Evolutionary conservation across 2,888 invertebrate species (phyloP).

Genomic region (Lasioglossum marginatum): DNA sequence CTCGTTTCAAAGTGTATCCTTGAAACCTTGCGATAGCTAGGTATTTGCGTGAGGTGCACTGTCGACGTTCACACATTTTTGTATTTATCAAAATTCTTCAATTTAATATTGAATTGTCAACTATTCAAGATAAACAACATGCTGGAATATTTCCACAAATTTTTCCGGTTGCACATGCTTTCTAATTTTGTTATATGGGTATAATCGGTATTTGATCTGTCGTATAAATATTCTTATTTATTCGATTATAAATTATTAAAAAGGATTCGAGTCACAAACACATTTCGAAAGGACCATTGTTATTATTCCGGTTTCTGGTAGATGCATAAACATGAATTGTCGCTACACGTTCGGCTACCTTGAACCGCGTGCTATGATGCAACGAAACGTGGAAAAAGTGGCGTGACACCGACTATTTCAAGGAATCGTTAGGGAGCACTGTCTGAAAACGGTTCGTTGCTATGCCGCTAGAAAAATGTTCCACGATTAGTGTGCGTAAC

Average conservation of each 20-base stretch:
- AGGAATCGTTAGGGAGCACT: neutral
- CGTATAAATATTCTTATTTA: neutral
- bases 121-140: neutral
- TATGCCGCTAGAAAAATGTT: neutral
- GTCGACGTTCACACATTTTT: neutral
- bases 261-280: neutral
- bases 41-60: neutral
- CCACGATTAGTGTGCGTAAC: neutral
- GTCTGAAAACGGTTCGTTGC: neutral
- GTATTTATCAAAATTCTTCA: neutral
- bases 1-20: neutral
- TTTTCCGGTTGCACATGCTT: neutral
- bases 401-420: neutral
- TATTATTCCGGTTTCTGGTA: neutral
- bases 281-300: neutral
- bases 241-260: neutral
- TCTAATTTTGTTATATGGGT: neutral
- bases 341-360: conserved; percentile 39
- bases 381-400: conserved; percentile 21
- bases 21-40: neutral
- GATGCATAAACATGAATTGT: conserved; percentile 36
- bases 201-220: neutral
- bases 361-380: conserved; percentile 50
- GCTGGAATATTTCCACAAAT: neutral
- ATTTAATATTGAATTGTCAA: neutral